Evolutionary conservation across 2,797 vertebrate species (phyloP).

Genomic region (Oophaga sylvatica): DNA sequence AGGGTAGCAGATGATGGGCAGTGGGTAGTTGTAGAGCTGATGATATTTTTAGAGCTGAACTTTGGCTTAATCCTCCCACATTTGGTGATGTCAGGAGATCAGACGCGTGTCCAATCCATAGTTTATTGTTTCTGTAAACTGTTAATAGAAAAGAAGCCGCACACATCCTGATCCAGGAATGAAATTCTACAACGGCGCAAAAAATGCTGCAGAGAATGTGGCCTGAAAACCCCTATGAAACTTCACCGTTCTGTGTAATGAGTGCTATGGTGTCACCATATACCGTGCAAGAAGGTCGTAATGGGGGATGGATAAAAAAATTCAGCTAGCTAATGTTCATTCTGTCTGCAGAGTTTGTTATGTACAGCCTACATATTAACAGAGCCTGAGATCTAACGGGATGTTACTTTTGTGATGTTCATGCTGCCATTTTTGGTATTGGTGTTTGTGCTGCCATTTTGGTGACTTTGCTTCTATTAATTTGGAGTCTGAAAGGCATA

Average conservation of each 20-base stretch:
- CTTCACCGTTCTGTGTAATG: neutral
- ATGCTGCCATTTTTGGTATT: neutral
- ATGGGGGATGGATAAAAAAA: too few relatives aligned
- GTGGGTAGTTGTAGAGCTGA: neutral
- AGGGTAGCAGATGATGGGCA: neutral
- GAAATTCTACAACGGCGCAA: neutral
- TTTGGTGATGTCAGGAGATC: neutral
- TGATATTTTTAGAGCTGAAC: neutral
- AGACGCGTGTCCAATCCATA: neutral
- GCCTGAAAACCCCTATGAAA: neutral
- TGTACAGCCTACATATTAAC: neutral
- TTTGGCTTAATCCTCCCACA: neutral
- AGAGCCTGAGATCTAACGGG: neutral
- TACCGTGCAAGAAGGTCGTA: neutral
- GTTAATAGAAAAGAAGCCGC: neutral
- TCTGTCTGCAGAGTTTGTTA: neutral
- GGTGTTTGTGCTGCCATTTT: neutral
- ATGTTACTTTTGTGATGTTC: neutral
- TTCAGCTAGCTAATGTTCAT: too few relatives aligned
- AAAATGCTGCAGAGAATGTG: neutral
- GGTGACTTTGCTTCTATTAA: neutral
- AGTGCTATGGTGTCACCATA: neutral
- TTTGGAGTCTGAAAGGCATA: too few relatives aligned
- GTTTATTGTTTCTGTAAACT: conserved; percentile 6
- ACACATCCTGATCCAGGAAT: neutral